Base-by-base conservation (phyloP, 1,140 invertebrate species). In the Bilobella aurantiaca region DNA sequence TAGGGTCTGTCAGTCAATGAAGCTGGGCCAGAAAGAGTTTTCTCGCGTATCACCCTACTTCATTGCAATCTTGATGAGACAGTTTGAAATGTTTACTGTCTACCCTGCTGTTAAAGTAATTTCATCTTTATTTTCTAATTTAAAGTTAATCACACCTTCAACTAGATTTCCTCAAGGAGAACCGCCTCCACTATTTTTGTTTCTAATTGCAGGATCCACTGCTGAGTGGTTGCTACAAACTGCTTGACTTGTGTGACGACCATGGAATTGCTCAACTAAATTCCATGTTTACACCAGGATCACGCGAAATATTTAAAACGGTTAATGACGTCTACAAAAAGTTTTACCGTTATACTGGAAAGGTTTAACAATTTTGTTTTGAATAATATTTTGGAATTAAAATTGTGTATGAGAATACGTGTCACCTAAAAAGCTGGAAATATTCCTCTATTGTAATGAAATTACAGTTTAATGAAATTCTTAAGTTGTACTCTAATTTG, bases 321-420 rank as follows among this genome's bases (percentile, higher is more conserved):
- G 74, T 78, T 18, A 75, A 77, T 64, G 68, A 77, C 25, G 65
- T 73, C 18, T 80, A 78, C 63, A 79, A 77, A 27, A 79, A 77
- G 68, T 80, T 77, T 68, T 75, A 79, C 61, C 77, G 77, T 70
- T 81, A 76, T 64, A 76, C 73, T 59, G 79, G 79, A 29, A 79
- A 79, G 71, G 76, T 80, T 58, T 81, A 75, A 67, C 64, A 47
- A n/a, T n/a, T 25, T 21, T 28, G 8, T 59, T 12, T 59, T 59
- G 58, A 27, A 28, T 59, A 32, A 59, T 59, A 28, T 21, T 8
- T 57, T 5, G 53, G 42, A n/a, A 46, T 46, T 46, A 14, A 14
- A 46, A 14, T 46, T 60, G 14, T 5, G 8, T 12, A 3, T 60
- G 14, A 23, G 8, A 60, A 28, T 32, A n/a, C 25, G 5, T 30